phyloP scores from a whole-genome alignment of 1,140 invertebrate genomes.

The Caenorhabditis brenneri region DNA sequence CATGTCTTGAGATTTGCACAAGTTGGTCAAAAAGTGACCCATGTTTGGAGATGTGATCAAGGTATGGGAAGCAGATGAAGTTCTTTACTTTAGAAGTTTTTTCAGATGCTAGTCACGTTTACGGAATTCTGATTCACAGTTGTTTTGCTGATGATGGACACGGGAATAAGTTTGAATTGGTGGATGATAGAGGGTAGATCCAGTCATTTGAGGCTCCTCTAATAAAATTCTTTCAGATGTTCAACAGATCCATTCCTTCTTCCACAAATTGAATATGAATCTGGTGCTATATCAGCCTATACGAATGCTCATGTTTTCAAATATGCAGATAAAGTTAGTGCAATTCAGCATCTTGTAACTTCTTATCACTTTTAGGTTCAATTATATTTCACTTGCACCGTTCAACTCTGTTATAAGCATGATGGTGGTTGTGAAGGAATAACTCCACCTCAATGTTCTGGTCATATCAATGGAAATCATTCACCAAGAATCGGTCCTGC shows the following conservation, averaged over 20 bases:
- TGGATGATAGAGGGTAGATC: constrained; percentile 66
- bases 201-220: not conserved
- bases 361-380: constrained; percentile 52
- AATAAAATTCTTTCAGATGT: constrained; percentile 57
- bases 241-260: constrained; percentile 61
- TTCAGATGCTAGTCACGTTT: constrained; percentile 63
- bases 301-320: constrained; percentile 68
- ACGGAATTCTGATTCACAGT: constrained; percentile 67
- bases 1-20: constrained; percentile 63
- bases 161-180: constrained; percentile 68
- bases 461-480: constrained; percentile 1
- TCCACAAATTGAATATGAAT: constrained; percentile 64
- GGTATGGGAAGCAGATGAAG: no score
- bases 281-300: constrained; percentile 56
- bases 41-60: constrained; percentile 64
- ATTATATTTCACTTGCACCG: constrained; percentile 69
- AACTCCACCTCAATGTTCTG: constrained; percentile 49
- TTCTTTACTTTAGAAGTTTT: not conserved
- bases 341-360: not conserved
- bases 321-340: constrained; percentile 67
- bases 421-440: constrained; percentile 71
- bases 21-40: constrained; percentile 66
- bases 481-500: not conserved
- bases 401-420: constrained; percentile 69
- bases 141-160: constrained; percentile 70